These are phyloP conservation scores for Anthophora plumipes DNA, from an alignment of 2,888 invertebrate genomes.

Conservation along the genomic window DNA sequence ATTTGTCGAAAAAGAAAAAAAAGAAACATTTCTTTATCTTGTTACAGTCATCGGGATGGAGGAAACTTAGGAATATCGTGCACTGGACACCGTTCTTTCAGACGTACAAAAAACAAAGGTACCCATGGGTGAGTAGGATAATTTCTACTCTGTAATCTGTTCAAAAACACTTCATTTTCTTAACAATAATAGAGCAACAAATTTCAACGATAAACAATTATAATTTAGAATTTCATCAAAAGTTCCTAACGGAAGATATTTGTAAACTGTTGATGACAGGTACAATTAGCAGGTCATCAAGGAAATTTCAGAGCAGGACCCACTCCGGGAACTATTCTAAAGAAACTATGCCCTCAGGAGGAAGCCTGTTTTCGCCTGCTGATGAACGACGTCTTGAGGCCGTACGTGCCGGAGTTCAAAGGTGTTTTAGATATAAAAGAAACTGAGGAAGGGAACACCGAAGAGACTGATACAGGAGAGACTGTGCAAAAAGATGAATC, in stretches of 20 bases:
- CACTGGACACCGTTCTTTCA: constrained; percentile 99
- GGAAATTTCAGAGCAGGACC: constrained; percentile 97
- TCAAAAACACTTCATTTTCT: background rate
- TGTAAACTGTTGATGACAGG: constrained; percentile 63
- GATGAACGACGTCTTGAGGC: constrained; percentile 94
- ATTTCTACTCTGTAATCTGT: background rate
- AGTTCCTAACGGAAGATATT: background rate
- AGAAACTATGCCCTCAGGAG: constrained; percentile 96
- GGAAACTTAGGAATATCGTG: constrained; percentile 96
- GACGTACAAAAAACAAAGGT: constrained; percentile 97
- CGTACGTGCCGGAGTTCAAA: constrained; percentile 97
- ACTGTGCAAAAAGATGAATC: constrained; percentile 57
- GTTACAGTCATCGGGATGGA: constrained; percentile 96
- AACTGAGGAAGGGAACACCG: constrained; percentile 76
- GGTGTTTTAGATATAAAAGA: constrained; percentile 86
- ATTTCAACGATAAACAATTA: background rate
- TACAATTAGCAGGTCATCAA: constrained; percentile 97
- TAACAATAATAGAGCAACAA: background rate
- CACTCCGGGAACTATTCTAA: constrained; percentile 96
- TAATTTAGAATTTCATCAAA: background rate
- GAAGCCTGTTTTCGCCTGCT: constrained; percentile 93
- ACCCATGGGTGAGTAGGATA: constrained; percentile 93
- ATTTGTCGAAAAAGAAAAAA: background rate
- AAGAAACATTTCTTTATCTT: constrained; percentile 39
- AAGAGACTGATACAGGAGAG: constrained; percentile 47